phyloP scores from a whole-genome alignment of 2,888 invertebrate species.

The Thyatira batis region DNA sequence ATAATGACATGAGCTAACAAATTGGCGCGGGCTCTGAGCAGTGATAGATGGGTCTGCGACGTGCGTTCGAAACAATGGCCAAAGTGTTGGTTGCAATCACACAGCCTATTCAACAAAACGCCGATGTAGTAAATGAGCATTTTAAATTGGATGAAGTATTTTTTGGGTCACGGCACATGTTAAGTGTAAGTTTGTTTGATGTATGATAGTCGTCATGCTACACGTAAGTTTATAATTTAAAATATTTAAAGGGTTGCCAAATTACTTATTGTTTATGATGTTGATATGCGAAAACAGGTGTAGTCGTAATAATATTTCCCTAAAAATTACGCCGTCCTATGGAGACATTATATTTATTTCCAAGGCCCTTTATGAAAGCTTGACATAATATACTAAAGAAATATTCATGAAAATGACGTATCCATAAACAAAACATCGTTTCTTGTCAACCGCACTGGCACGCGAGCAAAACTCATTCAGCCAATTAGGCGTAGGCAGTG shows the following conservation, averaged over 20 bases:
- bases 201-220: no score
- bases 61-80: conserved; percentile 71
- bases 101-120: conserved; percentile 66
- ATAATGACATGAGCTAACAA: conserved; percentile 65
- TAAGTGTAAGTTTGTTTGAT: background rate
- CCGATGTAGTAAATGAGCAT: conserved; percentile 39
- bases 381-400: background rate
- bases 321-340: no score
- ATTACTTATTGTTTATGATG: no score
- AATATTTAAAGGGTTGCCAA: no score
- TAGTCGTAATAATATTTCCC: no score
- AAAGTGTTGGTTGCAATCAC: conserved; percentile 75
- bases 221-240: no score
- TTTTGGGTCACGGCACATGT: background rate
- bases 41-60: conserved; percentile 70
- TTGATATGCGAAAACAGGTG: no score
- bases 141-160: conserved; percentile 5
- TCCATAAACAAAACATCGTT: conserved; percentile 35
- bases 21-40: conserved; percentile 61
- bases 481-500: conserved; percentile 73
- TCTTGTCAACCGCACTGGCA: conserved; percentile 51
- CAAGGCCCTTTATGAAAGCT: no score
- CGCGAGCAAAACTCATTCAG: conserved; percentile 73
- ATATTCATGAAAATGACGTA: conserved; percentile 8
- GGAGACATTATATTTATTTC: no score